A percentile compares a stretch with the other conserved stretches of the same genome.
Evolutionary conservation across 2,888 invertebrate genomes (phyloP).

Genomic region (Mimachlamys varia): DNA sequence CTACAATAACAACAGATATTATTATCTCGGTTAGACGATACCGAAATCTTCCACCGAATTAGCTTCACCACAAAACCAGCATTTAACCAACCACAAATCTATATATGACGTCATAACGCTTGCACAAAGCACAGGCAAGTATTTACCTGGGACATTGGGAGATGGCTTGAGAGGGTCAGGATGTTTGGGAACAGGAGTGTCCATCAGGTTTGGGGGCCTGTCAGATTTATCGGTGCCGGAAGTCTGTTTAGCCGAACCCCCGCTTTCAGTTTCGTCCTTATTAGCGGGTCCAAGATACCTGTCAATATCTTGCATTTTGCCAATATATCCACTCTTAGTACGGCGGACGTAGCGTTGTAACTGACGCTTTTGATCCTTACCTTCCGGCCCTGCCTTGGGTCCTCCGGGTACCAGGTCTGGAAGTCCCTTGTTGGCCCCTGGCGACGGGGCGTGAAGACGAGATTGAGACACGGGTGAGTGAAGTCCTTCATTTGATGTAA

Average conservation of each 20-base stretch:
- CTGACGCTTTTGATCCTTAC: slow-evolving; percentile 39
- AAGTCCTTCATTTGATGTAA: slow-evolving; percentile 58
- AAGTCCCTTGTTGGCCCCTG: slow-evolving; percentile 61
- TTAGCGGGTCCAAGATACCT: slow-evolving; percentile 25
- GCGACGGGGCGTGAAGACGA: slow-evolving; percentile 57
- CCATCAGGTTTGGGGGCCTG: slow-evolving; percentile 60
- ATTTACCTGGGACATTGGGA: slow-evolving; percentile 58
- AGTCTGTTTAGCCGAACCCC: slow-evolving; percentile 61
- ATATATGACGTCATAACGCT: slow-evolving; percentile 49
- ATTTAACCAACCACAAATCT: neutral
- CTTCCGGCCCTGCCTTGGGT: slow-evolving; percentile 52
- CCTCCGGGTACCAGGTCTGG: slow-evolving; percentile 69
- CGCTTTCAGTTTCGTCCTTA: slow-evolving; percentile 41
- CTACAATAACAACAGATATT: neutral
- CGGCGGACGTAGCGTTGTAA: slow-evolving; percentile 46
- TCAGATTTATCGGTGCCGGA: slow-evolving; percentile 58
- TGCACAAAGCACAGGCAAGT: slow-evolving; percentile 42
- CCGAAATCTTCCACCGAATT: neutral
- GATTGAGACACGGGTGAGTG: slow-evolving; percentile 41
- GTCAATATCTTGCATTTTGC: slow-evolving; percentile 59
- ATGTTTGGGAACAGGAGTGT: slow-evolving; percentile 64
- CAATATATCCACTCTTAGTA: slow-evolving; percentile 62
- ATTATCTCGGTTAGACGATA: neutral
- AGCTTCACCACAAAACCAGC: neutral
- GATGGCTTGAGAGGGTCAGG: slow-evolving; percentile 64